A percentile compares a stretch with the other conserved stretches of the same genome.
Evolutionary conservation across 2,888 invertebrate species (phyloP).

Genomic region (Schrankia costaestrigalis): DNA sequence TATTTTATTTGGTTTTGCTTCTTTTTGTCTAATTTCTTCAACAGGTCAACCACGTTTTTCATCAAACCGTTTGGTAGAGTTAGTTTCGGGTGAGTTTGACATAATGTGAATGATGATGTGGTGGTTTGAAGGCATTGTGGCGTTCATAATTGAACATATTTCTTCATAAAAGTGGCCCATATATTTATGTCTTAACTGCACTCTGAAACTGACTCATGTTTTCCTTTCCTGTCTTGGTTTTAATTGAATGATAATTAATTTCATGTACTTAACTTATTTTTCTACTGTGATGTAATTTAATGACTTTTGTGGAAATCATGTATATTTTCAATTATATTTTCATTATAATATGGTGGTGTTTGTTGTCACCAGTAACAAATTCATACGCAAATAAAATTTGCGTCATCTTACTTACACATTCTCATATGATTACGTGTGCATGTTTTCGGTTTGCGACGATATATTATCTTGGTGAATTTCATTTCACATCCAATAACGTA

Average conservation of each 20-base stretch:
- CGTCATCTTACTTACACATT: slow-evolving; percentile 25
- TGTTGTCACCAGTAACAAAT: slow-evolving; percentile 15
- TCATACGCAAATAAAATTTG: slow-evolving; percentile 13
- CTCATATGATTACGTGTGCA: slow-evolving; percentile 36
- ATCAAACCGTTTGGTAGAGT: slow-evolving; percentile 86
- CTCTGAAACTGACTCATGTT: slow-evolving; percentile 74
- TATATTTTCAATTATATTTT: slow-evolving; percentile 15
- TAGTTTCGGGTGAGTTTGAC: slow-evolving; percentile 86
- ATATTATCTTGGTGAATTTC: slow-evolving; percentile 17
- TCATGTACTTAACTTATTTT: slow-evolving; percentile 17
- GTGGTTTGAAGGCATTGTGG: slow-evolving; percentile 78
- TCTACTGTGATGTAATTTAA: slow-evolving; percentile 9
- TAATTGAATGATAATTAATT: slow-evolving; percentile 11
- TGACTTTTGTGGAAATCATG: slow-evolving; percentile 12
- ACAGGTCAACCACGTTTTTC: slow-evolving; percentile 86
- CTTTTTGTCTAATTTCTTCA: slow-evolving; percentile 83
- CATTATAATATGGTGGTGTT: slow-evolving; percentile 23
- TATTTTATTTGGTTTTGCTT: slow-evolving; percentile 65
- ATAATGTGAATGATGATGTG: slow-evolving; percentile 75
- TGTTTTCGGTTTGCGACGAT: slow-evolving; percentile 27
- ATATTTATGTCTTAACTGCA: slow-evolving; percentile 73
- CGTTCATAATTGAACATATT: slow-evolving; percentile 64
- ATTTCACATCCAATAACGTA: slow-evolving; percentile 16
- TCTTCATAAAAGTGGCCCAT: slow-evolving; percentile 63
- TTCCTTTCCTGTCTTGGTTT: slow-evolving; percentile 35